Evolutionary conservation across 2,888 invertebrate genomes (phyloP).

Genomic region (Sialis lutaria): DNA sequence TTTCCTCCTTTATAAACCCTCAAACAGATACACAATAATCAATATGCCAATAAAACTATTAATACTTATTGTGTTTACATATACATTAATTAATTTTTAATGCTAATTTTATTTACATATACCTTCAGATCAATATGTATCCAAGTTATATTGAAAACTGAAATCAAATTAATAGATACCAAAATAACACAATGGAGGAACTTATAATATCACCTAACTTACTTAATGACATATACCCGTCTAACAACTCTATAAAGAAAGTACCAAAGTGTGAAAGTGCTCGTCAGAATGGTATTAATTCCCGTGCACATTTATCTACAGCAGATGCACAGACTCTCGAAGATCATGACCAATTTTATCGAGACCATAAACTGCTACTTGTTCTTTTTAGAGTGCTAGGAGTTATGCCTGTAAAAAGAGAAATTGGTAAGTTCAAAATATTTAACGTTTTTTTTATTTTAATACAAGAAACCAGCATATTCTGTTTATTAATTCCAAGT

Average conservation of each 20-base stretch:
- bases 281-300: conserved; percentile 19
- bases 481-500: background rate
- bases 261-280: conserved; percentile 13
- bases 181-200: too few relatives aligned
- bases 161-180: too few relatives aligned
- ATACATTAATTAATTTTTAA: too few relatives aligned
- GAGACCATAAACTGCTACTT: conserved; percentile 44
- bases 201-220: background rate
- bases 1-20: too few relatives aligned
- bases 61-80: too few relatives aligned
- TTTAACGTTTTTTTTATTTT: background rate
- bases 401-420: conserved; percentile 40
- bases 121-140: too few relatives aligned
- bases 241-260: background rate
- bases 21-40: too few relatives aligned
- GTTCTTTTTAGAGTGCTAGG: conserved; percentile 42
- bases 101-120: too few relatives aligned
- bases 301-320: conserved; percentile 32
- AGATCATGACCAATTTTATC: conserved; percentile 45
- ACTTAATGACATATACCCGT: background rate
- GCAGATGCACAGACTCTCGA: conserved; percentile 40
- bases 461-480: background rate
- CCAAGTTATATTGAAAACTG: too few relatives aligned
- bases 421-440: conserved; percentile 15
- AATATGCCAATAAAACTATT: too few relatives aligned